Evolutionary conservation across 2,797 vertebrate species (phyloP).

Genomic region (Myotis findleyi): DNA sequence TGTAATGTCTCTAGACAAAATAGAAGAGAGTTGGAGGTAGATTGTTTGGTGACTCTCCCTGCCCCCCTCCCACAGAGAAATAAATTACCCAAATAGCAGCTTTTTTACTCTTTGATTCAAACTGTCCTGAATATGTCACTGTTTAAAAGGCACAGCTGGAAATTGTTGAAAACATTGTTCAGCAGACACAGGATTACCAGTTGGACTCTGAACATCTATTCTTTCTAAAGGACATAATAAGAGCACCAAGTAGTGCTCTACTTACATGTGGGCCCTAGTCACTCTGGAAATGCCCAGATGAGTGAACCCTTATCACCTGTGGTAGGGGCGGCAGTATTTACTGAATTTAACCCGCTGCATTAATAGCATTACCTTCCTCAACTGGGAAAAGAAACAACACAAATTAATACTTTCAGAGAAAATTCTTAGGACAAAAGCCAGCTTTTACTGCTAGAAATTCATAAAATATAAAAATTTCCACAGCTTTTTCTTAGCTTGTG

Average conservation of each 20-base stretch:
- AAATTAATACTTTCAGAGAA: conserved; percentile 82
- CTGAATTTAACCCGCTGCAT: conserved; percentile 84
- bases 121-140: conserved; percentile 86
- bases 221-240: conserved; percentile 80
- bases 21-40: conserved; percentile 92
- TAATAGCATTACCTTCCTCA: conserved; percentile 83
- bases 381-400: conserved; percentile 81
- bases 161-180: conserved; percentile 55
- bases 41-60: conserved; percentile 88
- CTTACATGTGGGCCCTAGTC: conserved; percentile 80
- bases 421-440: conserved; percentile 86
- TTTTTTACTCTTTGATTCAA: conserved; percentile 86
- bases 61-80: conserved; percentile 67
- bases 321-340: conserved; percentile 84
- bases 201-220: conserved; percentile 57
- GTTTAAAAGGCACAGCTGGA: conserved; percentile 87
- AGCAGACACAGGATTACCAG: conserved; percentile 62
- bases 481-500: conserved; percentile 84
- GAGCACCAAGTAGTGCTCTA: conserved; percentile 78
- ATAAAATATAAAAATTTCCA: conserved; percentile 79
- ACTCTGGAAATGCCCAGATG: conserved; percentile 80
- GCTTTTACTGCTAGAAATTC: conserved; percentile 82
- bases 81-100: conserved; percentile 87
- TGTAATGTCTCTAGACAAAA: conserved; percentile 90
- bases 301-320: conserved; percentile 87